These are phyloP conservation scores for Geotrypetes seraphini DNA, from an alignment of 2,797 vertebrate species.

Conservation along the genomic window DNA sequence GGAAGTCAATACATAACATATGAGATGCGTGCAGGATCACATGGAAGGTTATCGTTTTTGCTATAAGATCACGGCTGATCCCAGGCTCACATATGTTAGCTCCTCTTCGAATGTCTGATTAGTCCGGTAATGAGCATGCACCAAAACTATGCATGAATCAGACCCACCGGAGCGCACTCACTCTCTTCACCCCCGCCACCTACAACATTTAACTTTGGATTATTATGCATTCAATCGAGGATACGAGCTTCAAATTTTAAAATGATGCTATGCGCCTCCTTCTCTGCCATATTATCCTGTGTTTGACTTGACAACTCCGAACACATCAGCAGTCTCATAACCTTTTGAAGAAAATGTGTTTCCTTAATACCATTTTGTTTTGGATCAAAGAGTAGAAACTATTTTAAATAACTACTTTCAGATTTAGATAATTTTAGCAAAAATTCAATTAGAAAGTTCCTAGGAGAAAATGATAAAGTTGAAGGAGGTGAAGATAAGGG, in stretches of 20 bases:
- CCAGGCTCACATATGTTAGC: constrained; percentile 84
- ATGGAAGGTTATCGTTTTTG: constrained; percentile 99
- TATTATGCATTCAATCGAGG: constrained; percentile 20
- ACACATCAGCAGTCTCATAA: constrained; percentile 56
- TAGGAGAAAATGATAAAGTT: no score
- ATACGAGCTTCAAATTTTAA: constrained; percentile 15
- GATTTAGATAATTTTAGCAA: constrained; percentile 35
- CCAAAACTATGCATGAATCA: constrained; percentile 71
- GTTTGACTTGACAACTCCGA: constrained; percentile 19
- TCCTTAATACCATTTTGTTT: constrained; percentile 27
- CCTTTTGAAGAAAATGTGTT: constrained; percentile 33
- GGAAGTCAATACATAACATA: constrained; percentile 95
- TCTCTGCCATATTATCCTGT: constrained; percentile 14
- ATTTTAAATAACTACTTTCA: constrained; percentile 33
- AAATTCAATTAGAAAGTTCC: constrained; percentile 28
- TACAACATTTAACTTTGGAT: constrained; percentile 18
- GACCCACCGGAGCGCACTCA: constrained; percentile 45
- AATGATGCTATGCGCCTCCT: constrained; percentile 1
- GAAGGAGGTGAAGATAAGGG: no score
- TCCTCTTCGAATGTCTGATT: constrained; percentile 88
- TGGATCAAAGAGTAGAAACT: constrained; percentile 16
- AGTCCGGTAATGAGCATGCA: constrained; percentile 4
- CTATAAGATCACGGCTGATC: constrained; percentile 91
- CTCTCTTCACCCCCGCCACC: constrained; percentile 16
- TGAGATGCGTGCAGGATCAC: constrained; percentile 95